Conservation (phyloP, 2,797 vertebrate species). For the Melanotaenia maccullochi region DNA sequence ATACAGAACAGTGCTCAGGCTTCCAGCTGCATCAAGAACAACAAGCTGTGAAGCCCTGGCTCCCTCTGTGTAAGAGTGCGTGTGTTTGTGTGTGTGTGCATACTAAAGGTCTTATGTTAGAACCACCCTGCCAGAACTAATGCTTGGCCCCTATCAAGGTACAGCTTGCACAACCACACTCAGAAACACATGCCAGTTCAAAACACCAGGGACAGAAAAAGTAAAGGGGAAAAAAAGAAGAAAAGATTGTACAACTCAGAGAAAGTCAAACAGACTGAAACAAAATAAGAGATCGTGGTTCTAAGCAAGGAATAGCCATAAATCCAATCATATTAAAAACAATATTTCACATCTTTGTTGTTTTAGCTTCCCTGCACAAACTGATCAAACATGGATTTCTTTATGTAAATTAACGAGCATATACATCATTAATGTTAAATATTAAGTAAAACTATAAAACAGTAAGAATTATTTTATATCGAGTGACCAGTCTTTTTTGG, state of each 20-base stretch:
- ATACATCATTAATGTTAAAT: background rate
- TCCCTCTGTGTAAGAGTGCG: constrained; percentile 37
- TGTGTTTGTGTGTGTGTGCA: constrained; percentile 16
- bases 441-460: background rate
- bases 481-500: background rate
- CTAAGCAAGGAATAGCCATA: background rate
- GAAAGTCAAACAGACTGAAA: background rate
- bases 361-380: background rate
- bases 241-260: constrained; percentile 27
- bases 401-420: background rate
- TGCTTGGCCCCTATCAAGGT: constrained; percentile 81
- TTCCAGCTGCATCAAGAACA: constrained; percentile 81
- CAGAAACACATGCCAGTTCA: constrained; percentile 68
- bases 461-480: background rate
- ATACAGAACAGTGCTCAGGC: constrained; percentile 67
- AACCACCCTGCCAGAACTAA: constrained; percentile 80
- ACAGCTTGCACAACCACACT: constrained; percentile 76
- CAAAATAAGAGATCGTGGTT: background rate
- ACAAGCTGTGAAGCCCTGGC: constrained; percentile 78
- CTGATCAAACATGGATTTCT: background rate
- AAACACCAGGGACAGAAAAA: constrained; percentile 54
- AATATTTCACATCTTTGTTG: constrained; percentile 13
- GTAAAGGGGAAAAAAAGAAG: background rate
- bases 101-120: constrained; percentile 76
- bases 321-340: constrained; percentile 2